phyloP scores from a whole-genome alignment of 2,113 vertebrate species.

The Numida meleagris region DNA sequence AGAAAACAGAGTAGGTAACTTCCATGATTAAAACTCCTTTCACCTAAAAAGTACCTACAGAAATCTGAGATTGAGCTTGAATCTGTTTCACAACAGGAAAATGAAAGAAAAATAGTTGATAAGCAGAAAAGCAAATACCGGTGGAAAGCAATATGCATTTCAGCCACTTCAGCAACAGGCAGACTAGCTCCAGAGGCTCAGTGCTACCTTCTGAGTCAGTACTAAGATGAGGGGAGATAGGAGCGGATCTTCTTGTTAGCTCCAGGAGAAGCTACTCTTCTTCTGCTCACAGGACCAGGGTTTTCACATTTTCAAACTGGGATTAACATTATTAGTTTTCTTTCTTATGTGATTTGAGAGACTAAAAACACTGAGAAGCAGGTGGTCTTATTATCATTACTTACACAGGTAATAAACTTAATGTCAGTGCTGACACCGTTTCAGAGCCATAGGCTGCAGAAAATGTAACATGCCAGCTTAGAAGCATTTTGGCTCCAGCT shows the following conservation, averaged over 20 bases:
- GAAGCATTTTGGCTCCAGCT: not conserved
- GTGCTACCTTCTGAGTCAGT: not conserved
- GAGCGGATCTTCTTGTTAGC: fast-evolving
- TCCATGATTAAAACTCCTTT: not conserved
- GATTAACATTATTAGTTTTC: not conserved
- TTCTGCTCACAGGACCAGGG: not conserved
- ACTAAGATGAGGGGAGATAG: not conserved
- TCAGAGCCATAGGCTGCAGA: not conserved
- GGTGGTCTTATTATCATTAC: not conserved
- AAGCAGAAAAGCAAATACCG: not conserved
- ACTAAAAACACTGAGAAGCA: not conserved
- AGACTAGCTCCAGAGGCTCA: not conserved
- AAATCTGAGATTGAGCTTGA: not conserved
- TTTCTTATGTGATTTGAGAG: fast-evolving
- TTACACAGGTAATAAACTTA: not conserved
- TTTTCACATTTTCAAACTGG: not conserved
- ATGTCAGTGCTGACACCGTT: not conserved
- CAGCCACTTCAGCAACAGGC: not conserved
- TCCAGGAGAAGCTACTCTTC: not conserved
- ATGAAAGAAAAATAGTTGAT: not conserved
- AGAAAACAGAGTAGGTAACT: not conserved
- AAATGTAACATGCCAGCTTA: not conserved
- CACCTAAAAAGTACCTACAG: not conserved
- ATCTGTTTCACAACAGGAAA: not conserved
- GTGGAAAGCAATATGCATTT: not conserved